Conservation (phyloP, 2,113 vertebrate genomes). For the Limanda limanda region DNA sequence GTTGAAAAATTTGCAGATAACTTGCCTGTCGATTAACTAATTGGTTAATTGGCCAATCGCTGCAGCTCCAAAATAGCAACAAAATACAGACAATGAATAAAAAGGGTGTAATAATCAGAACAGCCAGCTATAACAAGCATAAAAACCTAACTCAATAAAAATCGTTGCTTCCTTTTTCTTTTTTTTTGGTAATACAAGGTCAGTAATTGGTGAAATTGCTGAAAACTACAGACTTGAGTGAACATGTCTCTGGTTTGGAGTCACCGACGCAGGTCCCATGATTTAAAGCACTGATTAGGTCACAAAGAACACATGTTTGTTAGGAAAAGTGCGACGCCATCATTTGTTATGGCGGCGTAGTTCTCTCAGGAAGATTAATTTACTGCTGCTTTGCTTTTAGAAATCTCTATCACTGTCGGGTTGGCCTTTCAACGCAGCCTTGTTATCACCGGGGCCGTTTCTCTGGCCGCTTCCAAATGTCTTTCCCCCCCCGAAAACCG, state of each 20-base stretch:
- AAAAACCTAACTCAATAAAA: too few relatives aligned
- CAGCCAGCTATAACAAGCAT: too few relatives aligned
- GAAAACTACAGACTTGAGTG: not conserved
- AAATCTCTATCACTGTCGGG: conserved; percentile 56
- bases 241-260: not conserved
- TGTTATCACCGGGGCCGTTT: conserved; percentile 31
- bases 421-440: conserved; percentile 56
- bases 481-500: conserved; percentile 19
- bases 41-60: too few relatives aligned
- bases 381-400: conserved; percentile 37
- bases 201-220: too few relatives aligned
- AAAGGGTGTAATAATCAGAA: too few relatives aligned
- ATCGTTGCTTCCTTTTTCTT: too few relatives aligned
- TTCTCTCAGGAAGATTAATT: conserved; percentile 14
- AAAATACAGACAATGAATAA: too few relatives aligned
- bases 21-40: too few relatives aligned
- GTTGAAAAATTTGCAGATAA: too few relatives aligned
- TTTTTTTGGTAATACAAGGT: too few relatives aligned
- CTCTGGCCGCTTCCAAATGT: conserved; percentile 32
- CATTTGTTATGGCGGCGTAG: conserved; percentile 3
- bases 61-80: too few relatives aligned
- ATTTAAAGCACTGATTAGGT: not conserved
- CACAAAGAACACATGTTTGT: not conserved
- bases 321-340: not conserved
- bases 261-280: not conserved